phyloP scores from a whole-genome alignment of 92 coral and sea anemone species.

The Metridium senile region DNA sequence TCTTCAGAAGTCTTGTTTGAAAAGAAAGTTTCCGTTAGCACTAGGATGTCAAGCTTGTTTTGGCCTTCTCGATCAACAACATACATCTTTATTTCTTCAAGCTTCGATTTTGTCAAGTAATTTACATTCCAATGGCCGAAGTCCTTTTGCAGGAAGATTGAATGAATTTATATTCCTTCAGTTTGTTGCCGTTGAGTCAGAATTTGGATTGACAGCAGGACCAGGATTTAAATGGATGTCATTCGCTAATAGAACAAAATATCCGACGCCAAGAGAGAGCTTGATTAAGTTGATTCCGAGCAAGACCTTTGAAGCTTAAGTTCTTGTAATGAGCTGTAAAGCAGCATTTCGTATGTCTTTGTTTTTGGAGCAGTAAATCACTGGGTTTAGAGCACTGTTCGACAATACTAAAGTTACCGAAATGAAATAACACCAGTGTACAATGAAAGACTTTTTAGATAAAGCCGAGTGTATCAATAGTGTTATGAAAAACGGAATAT shows the following conservation, averaged over 20 bases:
- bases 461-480: neutral
- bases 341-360: constrained; percentile 10
- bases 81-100: constrained; percentile 12
- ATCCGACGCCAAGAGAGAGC: too few relatives aligned
- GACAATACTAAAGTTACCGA: neutral
- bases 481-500: neutral
- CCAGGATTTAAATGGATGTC: too few relatives aligned
- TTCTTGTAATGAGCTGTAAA: too few relatives aligned
- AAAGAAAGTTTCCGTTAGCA: constrained; percentile 46
- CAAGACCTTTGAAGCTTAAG: neutral
- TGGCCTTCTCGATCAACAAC: constrained; percentile 40
- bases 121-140: constrained; percentile 66
- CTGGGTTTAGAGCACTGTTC: constrained; percentile 7
- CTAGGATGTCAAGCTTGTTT: constrained; percentile 49
- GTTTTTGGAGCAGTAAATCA: constrained; percentile 13
- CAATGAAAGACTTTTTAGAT: too few relatives aligned
- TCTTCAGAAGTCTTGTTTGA: constrained; percentile 37
- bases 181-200: too few relatives aligned
- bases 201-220: too few relatives aligned
- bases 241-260: too few relatives aligned
- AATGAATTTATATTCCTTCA: too few relatives aligned
- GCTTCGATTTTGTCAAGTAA: constrained; percentile 41
- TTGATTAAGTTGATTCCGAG: too few relatives aligned
- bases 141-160: too few relatives aligned
- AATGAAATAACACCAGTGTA: neutral